phyloP scores from a whole-genome alignment of 2,888 invertebrate genomes.

The Brenthis daphne region DNA sequence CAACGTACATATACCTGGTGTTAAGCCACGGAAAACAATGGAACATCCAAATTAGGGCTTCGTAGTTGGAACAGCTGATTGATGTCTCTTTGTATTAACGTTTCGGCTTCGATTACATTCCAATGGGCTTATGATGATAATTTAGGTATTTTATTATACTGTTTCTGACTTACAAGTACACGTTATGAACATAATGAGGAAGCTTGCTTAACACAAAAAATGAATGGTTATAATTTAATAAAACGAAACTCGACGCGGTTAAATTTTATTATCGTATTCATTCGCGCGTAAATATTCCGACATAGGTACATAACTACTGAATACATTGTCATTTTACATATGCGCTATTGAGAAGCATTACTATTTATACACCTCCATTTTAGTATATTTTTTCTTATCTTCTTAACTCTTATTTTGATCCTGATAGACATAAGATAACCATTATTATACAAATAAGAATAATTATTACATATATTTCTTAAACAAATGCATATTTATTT shows the following conservation, averaged over 20 bases:
- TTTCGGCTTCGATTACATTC: conserved; percentile 38
- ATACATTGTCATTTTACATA: too few species aligned
- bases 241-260: conserved; percentile 16
- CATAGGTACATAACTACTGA: too few species aligned
- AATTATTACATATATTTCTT: too few species aligned
- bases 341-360: too few species aligned
- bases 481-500: too few species aligned
- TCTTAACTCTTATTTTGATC: too few species aligned
- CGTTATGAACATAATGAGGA: conserved; percentile 23
- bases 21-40: conserved; percentile 74
- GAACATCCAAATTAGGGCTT: conserved; percentile 72
- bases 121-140: conserved; percentile 38
- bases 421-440: too few species aligned
- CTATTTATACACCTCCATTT: too few species aligned
- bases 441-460: too few species aligned
- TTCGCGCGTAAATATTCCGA: too few species aligned
- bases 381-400: too few species aligned
- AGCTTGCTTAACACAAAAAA: conserved; percentile 9
- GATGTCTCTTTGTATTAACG: conserved; percentile 37
- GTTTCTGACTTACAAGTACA: conserved; percentile 28
- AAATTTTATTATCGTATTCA: conserved; percentile 13
- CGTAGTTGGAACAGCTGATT: conserved; percentile 50
- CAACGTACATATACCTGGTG: conserved; percentile 71
- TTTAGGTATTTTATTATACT: conserved; percentile 29
- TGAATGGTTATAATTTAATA: conserved; percentile 18